These are phyloP conservation scores for Pygmarrhopalites habei DNA, from an alignment of 1,140 invertebrate species.

Conservation along the genomic window DNA sequence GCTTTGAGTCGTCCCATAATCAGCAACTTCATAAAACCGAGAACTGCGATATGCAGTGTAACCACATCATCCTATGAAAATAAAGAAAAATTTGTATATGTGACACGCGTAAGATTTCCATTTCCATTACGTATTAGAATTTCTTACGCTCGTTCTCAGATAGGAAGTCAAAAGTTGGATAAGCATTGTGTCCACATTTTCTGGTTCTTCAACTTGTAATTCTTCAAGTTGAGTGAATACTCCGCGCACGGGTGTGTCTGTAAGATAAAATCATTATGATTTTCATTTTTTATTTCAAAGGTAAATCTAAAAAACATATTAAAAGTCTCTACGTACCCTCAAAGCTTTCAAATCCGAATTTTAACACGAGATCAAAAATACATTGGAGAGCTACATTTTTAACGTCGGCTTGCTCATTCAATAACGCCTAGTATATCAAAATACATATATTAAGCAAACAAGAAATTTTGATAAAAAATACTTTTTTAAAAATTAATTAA, in stretches of 20 bases:
- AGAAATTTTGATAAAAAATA: background rate
- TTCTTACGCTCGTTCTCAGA: slow-evolving; percentile 1
- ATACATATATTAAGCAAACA: background rate
- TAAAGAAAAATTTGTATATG: background rate
- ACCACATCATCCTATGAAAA: background rate
- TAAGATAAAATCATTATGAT: no score
- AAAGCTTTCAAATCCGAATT: slow-evolving; percentile 9
- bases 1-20: background rate
- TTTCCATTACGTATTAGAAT: no score
- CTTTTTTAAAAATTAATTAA: background rate
- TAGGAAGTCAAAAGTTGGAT: background rate
- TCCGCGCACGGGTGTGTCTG: no score
- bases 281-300: background rate
- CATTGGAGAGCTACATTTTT: background rate
- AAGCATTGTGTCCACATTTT: background rate
- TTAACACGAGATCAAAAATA: slow-evolving; percentile 7
- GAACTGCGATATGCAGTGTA: background rate
- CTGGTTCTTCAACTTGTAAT: background rate
- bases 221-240: background rate
- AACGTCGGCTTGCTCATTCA: background rate
- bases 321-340: background rate
- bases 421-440: background rate
- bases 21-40: slow-evolving; percentile 6
- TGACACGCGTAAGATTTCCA: no score
- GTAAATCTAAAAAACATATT: background rate